Conservation (phyloP, 2,113 vertebrate species). For the Microcebus lehilahytsara region DNA sequence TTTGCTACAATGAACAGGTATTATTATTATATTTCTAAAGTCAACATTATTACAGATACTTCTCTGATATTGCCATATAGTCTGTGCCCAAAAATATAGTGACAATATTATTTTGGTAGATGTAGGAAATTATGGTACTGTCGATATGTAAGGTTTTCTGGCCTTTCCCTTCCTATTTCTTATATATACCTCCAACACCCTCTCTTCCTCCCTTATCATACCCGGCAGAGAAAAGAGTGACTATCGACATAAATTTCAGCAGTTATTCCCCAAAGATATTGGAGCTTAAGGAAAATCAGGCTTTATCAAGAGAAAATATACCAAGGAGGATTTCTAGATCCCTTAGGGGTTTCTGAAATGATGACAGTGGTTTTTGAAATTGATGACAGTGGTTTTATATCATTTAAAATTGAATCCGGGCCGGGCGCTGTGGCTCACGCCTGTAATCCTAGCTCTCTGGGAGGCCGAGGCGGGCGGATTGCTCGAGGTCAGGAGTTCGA, state of each 20-base stretch:
- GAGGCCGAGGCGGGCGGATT: no score
- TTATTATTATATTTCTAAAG: not conserved
- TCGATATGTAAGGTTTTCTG: not conserved
- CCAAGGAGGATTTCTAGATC: not conserved
- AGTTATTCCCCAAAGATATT: not conserved
- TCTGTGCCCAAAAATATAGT: not conserved
- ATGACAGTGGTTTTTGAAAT: not conserved
- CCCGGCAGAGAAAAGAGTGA: not conserved
- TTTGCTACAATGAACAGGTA: not conserved
- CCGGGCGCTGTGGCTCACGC: no score
- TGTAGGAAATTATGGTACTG: slow-evolving; percentile 26
- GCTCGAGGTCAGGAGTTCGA: no score
- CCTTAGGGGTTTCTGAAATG: not conserved
- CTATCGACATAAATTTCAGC: not conserved
- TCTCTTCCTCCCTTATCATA: not conserved
- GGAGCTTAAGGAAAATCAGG: not conserved
- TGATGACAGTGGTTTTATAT: not conserved
- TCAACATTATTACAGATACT: not conserved
- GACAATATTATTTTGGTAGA: slow-evolving; percentile 10
- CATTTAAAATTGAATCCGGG: slow-evolving; percentile 3
- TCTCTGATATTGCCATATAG: not conserved
- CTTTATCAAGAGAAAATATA: not conserved
- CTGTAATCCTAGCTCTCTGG: no score
- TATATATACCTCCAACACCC: not conserved
- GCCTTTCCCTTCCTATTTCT: slow-evolving; percentile 16